Evolutionary conservation across 2,888 invertebrate genomes (phyloP).

Genomic region (Suillia variegata): DNA sequence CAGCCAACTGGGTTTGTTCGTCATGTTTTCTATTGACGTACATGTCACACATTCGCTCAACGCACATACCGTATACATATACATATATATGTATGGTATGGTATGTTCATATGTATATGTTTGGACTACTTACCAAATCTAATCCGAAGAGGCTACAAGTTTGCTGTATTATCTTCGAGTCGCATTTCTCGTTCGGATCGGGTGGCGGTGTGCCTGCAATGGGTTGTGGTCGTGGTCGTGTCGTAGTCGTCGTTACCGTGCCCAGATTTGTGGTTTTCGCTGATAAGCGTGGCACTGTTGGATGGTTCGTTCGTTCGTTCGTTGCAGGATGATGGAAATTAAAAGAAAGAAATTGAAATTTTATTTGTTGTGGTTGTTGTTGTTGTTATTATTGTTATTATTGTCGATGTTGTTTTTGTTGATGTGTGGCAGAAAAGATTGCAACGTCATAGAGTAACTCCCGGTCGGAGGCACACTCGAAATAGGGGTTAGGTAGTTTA

Average conservation of each 20-base stretch:
- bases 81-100: no score
- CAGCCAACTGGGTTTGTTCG: neutral
- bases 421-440: no score
- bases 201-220: conserved; percentile 90
- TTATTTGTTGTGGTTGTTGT: conserved; percentile 16
- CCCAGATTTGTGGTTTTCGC: conserved; percentile 58
- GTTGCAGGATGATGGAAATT: neutral
- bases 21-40: no score
- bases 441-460: no score
- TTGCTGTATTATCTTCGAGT: conserved; percentile 86
- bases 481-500: no score
- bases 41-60: no score
- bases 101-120: no score
- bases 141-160: conserved; percentile 89
- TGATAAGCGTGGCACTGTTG: conserved; percentile 48
- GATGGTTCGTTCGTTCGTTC: no score
- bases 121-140: conserved; percentile 76
- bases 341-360: conserved; percentile 27
- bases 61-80: neutral
- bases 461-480: no score
- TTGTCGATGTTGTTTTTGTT: no score
- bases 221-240: conserved; percentile 85
- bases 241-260: no score
- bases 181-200: conserved; percentile 83
- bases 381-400: no score